These are phyloP conservation scores for Eupeodes corollae DNA, from an alignment of 1,140 invertebrate genomes.

Conservation along the genomic window DNA sequence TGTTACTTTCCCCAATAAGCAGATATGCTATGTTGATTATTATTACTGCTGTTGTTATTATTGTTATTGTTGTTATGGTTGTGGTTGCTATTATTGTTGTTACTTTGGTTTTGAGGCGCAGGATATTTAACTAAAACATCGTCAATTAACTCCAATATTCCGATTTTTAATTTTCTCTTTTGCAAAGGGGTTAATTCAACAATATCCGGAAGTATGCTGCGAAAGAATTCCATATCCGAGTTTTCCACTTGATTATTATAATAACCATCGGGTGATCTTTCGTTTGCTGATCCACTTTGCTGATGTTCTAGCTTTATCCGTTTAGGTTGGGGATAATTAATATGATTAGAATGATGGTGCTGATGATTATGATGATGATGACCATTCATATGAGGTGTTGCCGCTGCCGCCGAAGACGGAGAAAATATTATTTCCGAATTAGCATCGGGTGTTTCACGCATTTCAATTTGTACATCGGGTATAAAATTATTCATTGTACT, in stretches of 20 bases:
- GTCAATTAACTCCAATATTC: slow-evolving; percentile 31
- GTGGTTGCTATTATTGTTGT: no score
- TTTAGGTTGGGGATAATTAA: slow-evolving; percentile 12
- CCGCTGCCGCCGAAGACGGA: not conserved
- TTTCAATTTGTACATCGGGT: slow-evolving; percentile 30
- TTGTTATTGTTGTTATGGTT: not conserved
- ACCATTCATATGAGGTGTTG: slow-evolving; percentile 5
- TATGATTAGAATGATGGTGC: slow-evolving; percentile 1
- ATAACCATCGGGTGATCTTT: slow-evolving; percentile 5
- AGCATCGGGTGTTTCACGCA: slow-evolving; percentile 7
- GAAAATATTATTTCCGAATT: not conserved
- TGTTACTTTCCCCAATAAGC: no score
- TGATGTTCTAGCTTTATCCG: slow-evolving; percentile 26
- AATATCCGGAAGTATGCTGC: slow-evolving; percentile 31
- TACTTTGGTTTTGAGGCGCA: not conserved
- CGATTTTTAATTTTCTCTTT: slow-evolving; percentile 33
- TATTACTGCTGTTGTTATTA: no score
- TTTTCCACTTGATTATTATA: slow-evolving; percentile 16
- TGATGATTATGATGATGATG: slow-evolving; percentile 15
- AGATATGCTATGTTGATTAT: no score
- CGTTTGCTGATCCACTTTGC: not conserved
- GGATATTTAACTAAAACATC: slow-evolving; percentile 30
- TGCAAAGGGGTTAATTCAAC: slow-evolving; percentile 25
- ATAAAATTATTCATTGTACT: slow-evolving; percentile 31
- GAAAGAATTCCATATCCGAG: slow-evolving; percentile 34